Conservation (phyloP, 2,888 invertebrate genomes). For the Hyles lineata region DNA sequence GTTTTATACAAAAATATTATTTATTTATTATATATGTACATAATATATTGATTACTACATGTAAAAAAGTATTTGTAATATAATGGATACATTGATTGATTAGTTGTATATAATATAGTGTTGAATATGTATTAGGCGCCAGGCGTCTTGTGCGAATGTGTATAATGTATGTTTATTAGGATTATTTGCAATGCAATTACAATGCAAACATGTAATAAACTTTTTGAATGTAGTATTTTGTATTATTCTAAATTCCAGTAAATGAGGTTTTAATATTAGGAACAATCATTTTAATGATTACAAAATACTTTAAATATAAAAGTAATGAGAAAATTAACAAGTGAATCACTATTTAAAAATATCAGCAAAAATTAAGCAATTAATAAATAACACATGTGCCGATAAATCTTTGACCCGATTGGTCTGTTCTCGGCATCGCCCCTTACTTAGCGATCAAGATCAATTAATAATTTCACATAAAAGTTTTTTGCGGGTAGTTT, state of each 20-base stretch:
- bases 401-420: too few species aligned
- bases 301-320: too few species aligned
- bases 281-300: not conserved
- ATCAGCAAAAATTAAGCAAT: too few species aligned
- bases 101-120: not conserved
- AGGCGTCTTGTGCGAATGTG: not conserved
- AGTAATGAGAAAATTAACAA: too few species aligned
- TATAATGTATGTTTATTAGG: constrained; percentile 13
- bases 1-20: too few species aligned
- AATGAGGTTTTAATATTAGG: not conserved
- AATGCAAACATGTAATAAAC: constrained; percentile 56
- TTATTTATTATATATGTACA: too few species aligned
- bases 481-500: too few species aligned
- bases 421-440: too few species aligned
- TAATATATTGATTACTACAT: not conserved
- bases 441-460: too few species aligned
- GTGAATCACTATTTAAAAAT: too few species aligned
- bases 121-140: not conserved
- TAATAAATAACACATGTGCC: too few species aligned
- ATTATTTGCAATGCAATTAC: constrained; percentile 66
- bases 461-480: too few species aligned
- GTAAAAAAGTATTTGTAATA: not conserved
- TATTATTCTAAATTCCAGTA: not conserved
- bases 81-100: not conserved
- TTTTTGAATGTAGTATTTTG: constrained; percentile 17